These are phyloP conservation scores for Lochmaea crataegi DNA, from an alignment of 2,888 invertebrate genomes.

Conservation along the genomic window DNA sequence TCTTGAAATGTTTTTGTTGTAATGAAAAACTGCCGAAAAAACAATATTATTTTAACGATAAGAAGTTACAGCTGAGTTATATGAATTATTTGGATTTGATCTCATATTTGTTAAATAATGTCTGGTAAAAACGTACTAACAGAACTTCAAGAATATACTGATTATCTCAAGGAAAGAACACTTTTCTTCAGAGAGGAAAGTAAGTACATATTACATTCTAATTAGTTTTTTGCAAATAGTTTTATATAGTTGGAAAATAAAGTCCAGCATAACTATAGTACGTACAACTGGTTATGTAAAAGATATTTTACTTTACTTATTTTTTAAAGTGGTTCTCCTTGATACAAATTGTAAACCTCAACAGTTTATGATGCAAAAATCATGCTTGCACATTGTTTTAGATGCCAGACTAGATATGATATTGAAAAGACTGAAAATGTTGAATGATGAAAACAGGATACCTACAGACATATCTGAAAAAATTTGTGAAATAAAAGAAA, in stretches of 20 bases:
- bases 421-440: conserved; percentile 48
- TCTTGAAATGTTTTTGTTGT: conserved; percentile 8
- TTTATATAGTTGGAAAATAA: background rate
- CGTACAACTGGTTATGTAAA: background rate
- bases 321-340: background rate
- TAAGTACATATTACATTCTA: conserved; percentile 37
- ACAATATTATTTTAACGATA: background rate
- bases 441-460: conserved; percentile 43
- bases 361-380: background rate
- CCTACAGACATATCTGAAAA: conserved; percentile 38
- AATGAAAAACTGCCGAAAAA: conserved; percentile 15
- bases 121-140: conserved; percentile 15
- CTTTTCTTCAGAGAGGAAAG: conserved; percentile 52
- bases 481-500: conserved; percentile 43
- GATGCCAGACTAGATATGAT: conserved; percentile 50
- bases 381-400: conserved; percentile 38
- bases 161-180: conserved; percentile 45
- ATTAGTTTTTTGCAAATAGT: background rate
- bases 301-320: background rate
- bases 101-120: conserved; percentile 13
- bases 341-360: background rate
- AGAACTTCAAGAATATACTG: conserved; percentile 41
- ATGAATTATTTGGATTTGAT: background rate
- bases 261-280: background rate
- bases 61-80: background rate